phyloP scores from a whole-genome alignment of 53 echinoderm and acorn worm genomes.

The Arbacia lixula region DNA sequence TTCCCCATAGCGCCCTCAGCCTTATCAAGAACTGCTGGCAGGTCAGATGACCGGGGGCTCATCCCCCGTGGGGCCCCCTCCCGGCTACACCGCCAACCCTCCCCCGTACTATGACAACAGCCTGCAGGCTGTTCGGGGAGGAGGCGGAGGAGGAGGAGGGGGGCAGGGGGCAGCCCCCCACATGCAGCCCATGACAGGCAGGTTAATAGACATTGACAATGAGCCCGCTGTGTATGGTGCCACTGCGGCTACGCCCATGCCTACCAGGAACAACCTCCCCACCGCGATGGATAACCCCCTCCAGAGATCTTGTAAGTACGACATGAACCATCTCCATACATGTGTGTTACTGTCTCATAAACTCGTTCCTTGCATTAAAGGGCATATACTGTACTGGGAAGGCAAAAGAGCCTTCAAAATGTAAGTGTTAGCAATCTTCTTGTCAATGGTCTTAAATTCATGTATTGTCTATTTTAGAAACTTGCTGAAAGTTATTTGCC shows the following conservation, averaged over 20 bases:
- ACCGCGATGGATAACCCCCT: slow-evolving; percentile 37
- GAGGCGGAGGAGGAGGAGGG: neutral
- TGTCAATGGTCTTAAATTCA: too few species aligned
- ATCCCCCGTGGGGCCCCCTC: slow-evolving; percentile 25
- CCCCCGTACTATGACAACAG: slow-evolving; percentile 32
- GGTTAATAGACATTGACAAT: slow-evolving; percentile 47
- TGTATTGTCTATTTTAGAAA: too few species aligned
- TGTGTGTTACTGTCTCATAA: too few species aligned
- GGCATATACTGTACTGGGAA: too few species aligned
- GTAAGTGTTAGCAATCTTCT: too few species aligned
- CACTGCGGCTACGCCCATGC: slow-evolving; percentile 5
- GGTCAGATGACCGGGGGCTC: neutral
- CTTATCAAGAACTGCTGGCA: slow-evolving; percentile 27
- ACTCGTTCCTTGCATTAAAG: too few species aligned
- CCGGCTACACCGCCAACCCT: slow-evolving; percentile 46
- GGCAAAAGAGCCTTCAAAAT: too few species aligned
- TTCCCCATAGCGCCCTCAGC: slow-evolving; percentile 17
- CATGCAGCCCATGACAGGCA: slow-evolving; percentile 43
- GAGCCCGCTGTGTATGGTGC: slow-evolving; percentile 40
- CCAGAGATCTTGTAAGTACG: slow-evolving; percentile 27
- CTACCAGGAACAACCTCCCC: slow-evolving; percentile 23
- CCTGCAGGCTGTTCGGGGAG: neutral
- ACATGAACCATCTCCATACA: too few species aligned
- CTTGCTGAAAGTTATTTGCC: too few species aligned
- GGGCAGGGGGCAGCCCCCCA: slow-evolving; percentile 25